phyloP scores from a whole-genome alignment of 2,797 vertebrate genomes.

The Cryptoblepharus egeriae region DNA sequence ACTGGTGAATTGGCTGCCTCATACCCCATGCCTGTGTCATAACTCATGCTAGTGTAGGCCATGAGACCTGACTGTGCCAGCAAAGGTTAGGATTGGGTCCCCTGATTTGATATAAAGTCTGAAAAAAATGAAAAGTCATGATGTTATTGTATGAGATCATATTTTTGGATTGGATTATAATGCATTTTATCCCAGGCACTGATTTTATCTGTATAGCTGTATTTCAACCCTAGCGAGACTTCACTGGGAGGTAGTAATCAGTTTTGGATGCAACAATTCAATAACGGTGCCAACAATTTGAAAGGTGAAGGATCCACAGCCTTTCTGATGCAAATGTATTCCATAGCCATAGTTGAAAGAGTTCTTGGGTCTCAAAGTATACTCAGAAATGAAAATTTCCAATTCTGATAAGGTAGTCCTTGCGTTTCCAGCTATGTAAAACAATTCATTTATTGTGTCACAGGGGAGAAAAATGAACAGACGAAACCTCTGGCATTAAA shows the following conservation, averaged over 20 bases:
- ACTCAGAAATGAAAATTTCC: neutral
- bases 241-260: neutral
- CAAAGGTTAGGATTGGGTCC: too few relatives aligned
- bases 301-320: neutral
- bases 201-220: neutral
- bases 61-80: too few relatives aligned
- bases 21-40: too few relatives aligned
- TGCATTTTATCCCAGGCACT: neutral
- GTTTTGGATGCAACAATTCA: neutral
- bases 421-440: neutral
- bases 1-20: too few relatives aligned
- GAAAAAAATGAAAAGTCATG: too few relatives aligned
- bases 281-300: neutral
- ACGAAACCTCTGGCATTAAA: slow-evolving; percentile 19
- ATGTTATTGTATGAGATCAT: neutral
- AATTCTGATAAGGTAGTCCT: neutral
- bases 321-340: neutral
- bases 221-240: neutral
- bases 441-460: slow-evolving; percentile 9
- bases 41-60: too few relatives aligned
- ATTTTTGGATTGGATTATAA: neutral
- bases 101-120: too few relatives aligned
- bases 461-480: slow-evolving; percentile 8
- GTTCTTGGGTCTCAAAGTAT: neutral
- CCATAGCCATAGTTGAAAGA: neutral